These are phyloP conservation scores for Petrocephalus zakoni DNA, from an alignment of 2,113 vertebrate genomes.

Conservation along the genomic window DNA sequence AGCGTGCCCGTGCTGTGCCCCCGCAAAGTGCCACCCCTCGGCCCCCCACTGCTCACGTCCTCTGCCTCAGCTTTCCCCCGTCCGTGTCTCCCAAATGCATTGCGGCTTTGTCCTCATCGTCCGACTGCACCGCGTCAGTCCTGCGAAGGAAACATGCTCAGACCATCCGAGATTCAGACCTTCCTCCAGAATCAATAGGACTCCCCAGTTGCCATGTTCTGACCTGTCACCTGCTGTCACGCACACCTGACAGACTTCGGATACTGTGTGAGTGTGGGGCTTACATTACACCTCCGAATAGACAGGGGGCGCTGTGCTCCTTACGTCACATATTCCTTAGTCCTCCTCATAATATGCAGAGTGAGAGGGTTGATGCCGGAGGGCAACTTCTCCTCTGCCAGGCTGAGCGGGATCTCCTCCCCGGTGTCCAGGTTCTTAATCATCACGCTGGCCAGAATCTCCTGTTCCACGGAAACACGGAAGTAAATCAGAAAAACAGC, in stretches of 20 bases:
- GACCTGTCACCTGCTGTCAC: too few relatives aligned
- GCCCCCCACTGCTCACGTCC: slow-evolving; percentile 72
- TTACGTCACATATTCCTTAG: slow-evolving; percentile 96
- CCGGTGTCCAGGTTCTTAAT: slow-evolving; percentile 98
- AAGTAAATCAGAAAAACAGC: not conserved
- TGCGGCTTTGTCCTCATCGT: slow-evolving; percentile 91
- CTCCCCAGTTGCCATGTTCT: not conserved
- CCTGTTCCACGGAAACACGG: slow-evolving; percentile 53
- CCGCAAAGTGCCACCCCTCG: not conserved
- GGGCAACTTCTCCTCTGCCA: slow-evolving; percentile 94
- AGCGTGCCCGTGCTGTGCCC: not conserved
- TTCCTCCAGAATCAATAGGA: not conserved
- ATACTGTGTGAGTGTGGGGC: not conserved
- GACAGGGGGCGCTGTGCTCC: slow-evolving; percentile 26
- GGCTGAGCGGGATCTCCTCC: slow-evolving; percentile 94
- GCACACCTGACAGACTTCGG: not conserved
- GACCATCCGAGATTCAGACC: not conserved
- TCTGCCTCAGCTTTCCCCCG: slow-evolving; percentile 91
- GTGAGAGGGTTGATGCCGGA: slow-evolving; percentile 96
- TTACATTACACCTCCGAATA: not conserved
- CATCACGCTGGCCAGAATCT: slow-evolving; percentile 98
- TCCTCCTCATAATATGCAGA: slow-evolving; percentile 96
- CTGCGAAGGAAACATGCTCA: slow-evolving; percentile 53
- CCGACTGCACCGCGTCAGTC: slow-evolving; percentile 88
- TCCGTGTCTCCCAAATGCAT: slow-evolving; percentile 76